phyloP scores from a whole-genome alignment of 2,113 vertebrate species.

The Corythoichthys haematopterus region DNA sequence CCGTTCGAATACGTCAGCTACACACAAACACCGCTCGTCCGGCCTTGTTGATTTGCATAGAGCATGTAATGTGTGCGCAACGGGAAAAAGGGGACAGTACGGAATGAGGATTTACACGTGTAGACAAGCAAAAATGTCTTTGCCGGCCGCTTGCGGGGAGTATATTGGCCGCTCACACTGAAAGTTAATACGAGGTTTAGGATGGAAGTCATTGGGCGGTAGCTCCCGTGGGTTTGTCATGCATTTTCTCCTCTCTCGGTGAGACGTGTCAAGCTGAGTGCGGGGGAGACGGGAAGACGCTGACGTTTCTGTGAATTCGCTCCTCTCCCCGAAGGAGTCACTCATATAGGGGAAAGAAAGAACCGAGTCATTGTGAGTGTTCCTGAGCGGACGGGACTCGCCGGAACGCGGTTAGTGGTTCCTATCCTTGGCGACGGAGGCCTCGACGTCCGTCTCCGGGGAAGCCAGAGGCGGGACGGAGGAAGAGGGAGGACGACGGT shows the following conservation, averaged over 20 bases:
- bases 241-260: conserved; percentile 22
- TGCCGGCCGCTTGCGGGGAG: conserved; percentile 44
- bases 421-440: conserved; percentile 60
- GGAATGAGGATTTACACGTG: conserved; percentile 46
- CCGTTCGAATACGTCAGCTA: conserved; percentile 28
- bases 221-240: neutral
- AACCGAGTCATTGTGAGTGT: conserved; percentile 36
- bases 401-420: conserved; percentile 53
- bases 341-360: conserved; percentile 28
- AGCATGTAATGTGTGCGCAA: conserved; percentile 62
- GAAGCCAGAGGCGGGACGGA: conserved; percentile 55
- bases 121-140: conserved; percentile 45
- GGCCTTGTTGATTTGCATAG: conserved; percentile 65
- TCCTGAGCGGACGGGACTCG: conserved; percentile 26
- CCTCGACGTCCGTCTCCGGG: conserved; percentile 54
- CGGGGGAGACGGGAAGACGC: conserved; percentile 54
- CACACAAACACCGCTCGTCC: conserved; percentile 1
- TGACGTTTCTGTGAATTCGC: conserved; percentile 37
- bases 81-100: conserved; percentile 24
- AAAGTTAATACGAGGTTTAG: conserved; percentile 31
- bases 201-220: conserved; percentile 19
- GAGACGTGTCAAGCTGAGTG: conserved; percentile 62
- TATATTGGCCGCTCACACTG: conserved; percentile 51
- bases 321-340: conserved; percentile 40
- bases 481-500: conserved; percentile 36